These are phyloP conservation scores for Mycogona germanica DNA, from an alignment of 2,888 invertebrate genomes.

Conservation along the genomic window DNA sequence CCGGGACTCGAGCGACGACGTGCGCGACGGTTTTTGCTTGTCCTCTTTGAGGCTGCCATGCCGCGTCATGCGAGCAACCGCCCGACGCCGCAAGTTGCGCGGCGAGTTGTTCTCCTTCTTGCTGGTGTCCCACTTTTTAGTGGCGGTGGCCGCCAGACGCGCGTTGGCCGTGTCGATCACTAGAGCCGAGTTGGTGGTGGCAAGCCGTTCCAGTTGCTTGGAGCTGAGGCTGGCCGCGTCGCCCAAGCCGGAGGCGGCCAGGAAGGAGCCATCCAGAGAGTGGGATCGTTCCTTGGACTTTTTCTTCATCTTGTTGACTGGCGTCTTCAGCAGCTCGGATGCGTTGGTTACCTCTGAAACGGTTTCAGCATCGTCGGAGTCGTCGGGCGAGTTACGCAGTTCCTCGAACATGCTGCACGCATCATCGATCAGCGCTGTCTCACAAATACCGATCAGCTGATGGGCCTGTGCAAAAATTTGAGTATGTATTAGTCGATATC, in stretches of 20 bases:
- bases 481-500: too few relatives aligned
- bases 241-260: not conserved
- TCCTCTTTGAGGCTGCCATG: constrained; percentile 11
- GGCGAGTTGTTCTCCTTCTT: not conserved
- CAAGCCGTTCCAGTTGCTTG: not conserved
- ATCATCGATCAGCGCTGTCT: constrained; percentile 72
- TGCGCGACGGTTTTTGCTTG: not conserved
- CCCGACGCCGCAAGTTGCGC: not conserved
- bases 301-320: not conserved
- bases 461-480: constrained; percentile 42
- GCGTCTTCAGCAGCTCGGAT: not conserved
- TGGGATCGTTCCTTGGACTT: constrained; percentile 6
- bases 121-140: constrained; percentile 4
- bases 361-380: not conserved
- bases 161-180: not conserved
- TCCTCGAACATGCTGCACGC: constrained; percentile 70
- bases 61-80: not conserved
- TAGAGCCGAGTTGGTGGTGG: not conserved
- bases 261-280: constrained; percentile 1
- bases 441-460: constrained; percentile 69
- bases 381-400: constrained; percentile 34
- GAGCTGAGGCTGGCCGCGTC: too few relatives aligned
- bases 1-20: too few relatives aligned
- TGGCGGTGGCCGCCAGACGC: not conserved
- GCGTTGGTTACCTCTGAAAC: not conserved